Conservation (phyloP, 2,113 vertebrate genomes). For the Melanotaenia duboulayi region DNA sequence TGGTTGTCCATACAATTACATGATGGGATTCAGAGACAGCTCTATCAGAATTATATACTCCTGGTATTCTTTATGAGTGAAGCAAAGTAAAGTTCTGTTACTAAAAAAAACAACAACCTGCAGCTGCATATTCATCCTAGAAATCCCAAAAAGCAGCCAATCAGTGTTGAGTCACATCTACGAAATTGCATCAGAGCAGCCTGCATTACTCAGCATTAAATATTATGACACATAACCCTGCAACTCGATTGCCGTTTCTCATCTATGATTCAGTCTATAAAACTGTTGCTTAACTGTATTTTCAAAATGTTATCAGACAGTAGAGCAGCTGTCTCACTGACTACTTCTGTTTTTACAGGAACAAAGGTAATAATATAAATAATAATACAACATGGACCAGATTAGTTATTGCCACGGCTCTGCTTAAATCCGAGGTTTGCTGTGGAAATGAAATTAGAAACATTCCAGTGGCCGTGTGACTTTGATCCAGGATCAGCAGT, state of each 20-base stretch:
- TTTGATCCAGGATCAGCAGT: conserved; percentile 62
- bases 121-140: background rate
- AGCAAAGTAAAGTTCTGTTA: background rate
- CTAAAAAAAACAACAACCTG: background rate
- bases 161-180: conserved; percentile 8
- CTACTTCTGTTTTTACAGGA: background rate
- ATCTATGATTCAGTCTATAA: conserved; percentile 6
- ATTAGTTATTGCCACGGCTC: background rate
- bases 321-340: background rate
- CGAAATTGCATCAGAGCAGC: conserved; percentile 13
- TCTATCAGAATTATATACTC: background rate
- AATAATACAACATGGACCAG: background rate
- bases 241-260: background rate
- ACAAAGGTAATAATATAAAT: background rate
- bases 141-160: conserved; percentile 19
- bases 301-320: conserved; percentile 2
- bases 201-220: conserved; percentile 6
- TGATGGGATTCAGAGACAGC: conserved; percentile 22
- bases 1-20: conserved; percentile 49
- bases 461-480: conserved; percentile 70
- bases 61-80: background rate
- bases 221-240: conserved; percentile 4
- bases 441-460: conserved; percentile 14
- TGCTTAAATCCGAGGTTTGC: conserved; percentile 18
- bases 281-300: background rate